Evolutionary conservation across 1,140 invertebrate genomes (phyloP).

Genomic region (Helicoverpa armigera): DNA sequence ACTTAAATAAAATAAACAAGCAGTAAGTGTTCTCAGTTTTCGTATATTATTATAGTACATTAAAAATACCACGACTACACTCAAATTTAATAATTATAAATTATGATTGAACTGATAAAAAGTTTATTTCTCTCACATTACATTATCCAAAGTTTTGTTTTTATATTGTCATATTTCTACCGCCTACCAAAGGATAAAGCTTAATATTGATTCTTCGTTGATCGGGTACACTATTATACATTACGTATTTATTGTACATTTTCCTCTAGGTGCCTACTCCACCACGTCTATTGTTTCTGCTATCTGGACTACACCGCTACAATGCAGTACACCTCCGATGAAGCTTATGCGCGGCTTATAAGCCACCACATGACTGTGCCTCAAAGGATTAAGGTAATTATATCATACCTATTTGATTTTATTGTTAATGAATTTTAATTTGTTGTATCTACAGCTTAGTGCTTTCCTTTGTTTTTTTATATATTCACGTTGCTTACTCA

Average conservation of each 20-base stretch:
- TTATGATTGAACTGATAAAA: conserved; percentile 8
- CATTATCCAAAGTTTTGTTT: background rate
- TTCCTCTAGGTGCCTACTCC: background rate
- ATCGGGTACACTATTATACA: background rate
- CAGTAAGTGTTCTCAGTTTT: conserved; percentile 17
- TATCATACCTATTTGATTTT: background rate
- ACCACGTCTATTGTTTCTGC: conserved; percentile 16
- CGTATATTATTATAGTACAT: background rate
- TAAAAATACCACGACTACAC: background rate
- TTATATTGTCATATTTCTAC: too few species aligned
- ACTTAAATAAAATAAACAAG: conserved; percentile 35
- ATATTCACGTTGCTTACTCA: too few species aligned
- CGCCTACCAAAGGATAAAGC: background rate
- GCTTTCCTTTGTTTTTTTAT: background rate
- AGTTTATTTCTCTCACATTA: background rate
- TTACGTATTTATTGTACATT: background rate
- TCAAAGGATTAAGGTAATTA: conserved; percentile 80
- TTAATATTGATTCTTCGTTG: background rate
- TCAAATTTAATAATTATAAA: background rate
- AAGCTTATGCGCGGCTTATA: conserved; percentile 81
- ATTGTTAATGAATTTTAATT: background rate
- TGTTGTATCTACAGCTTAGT: background rate
- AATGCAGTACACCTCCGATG: conserved; percentile 81
- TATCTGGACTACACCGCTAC: conserved; percentile 32
- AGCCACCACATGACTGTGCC: conserved; percentile 85